Evolutionary conservation across 2,797 vertebrate species (phyloP), one percentile per base, ranked within the genome.

Genomic region (Amphiprion clarkii): DNA sequence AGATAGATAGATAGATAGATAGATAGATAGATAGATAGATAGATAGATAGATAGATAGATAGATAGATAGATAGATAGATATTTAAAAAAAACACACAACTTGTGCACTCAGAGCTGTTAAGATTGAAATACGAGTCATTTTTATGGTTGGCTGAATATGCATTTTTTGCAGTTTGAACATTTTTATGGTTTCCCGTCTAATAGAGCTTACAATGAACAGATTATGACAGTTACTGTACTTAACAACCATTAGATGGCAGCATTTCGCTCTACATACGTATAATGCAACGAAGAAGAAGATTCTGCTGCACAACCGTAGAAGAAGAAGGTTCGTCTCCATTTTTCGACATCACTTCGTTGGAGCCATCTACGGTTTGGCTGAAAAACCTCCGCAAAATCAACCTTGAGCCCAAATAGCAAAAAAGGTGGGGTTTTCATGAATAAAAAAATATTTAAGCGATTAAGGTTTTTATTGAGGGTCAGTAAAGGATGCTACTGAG

Each of bases 251-350:
- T 72, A 1, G 67, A 46, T 61, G 80, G 73, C 64, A 81, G 75
- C 13, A 65, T 3, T 2, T 25, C 4, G 0, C 3, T 8, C 2
- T 5, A 7, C 7, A 7, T 16, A 5, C 2, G 0, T 3, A 6
- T 3, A 33, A 17, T 33, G 19, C n/a, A 61, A 36, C 36, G 56
- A 74, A 67, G 78, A 83, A 86, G 77, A 75, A 76, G 74, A 2
- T 21, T 42, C 56, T 66, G 11, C 64, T 68, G 17, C 59, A 21
- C 17, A 42, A 66, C n/a, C 77, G 76, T 56, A 62, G 70, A 63
- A 61, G 77, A 78, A 64, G 36, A 44, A 51, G 9, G 1, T 9
- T 14, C 16, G 51, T 46, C 86, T 85, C 76, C 83, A 86, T 89
- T 88, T 88, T 74, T 84, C 10, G 12, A 39, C 39, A 46, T 44